Conservation (phyloP, 1,140 invertebrate genomes). For the Camponotus floridanus region DNA sequence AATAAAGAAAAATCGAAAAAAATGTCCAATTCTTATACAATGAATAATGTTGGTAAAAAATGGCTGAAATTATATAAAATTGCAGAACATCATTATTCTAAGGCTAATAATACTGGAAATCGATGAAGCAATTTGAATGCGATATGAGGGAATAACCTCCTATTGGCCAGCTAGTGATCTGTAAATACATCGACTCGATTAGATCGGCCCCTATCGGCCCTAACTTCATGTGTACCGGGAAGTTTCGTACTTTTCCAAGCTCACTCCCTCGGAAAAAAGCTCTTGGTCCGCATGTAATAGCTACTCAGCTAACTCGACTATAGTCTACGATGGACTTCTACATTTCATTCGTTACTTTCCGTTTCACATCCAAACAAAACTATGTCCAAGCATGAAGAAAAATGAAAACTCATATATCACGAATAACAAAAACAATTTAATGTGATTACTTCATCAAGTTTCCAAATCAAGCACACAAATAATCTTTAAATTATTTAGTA, state of each 20-base stretch:
- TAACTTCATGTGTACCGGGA: conserved; percentile 70
- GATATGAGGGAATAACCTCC: conserved; percentile 74
- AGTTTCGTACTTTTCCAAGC: conserved; percentile 75
- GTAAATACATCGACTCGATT: conserved; percentile 79
- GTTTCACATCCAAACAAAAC: conserved; percentile 14
- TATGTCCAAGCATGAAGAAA: conserved; percentile 1
- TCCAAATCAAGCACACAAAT: background rate
- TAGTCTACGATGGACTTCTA: conserved; percentile 33
- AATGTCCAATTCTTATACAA: background rate
- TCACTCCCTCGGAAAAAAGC: conserved; percentile 72
- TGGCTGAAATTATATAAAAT: conserved; percentile 25
- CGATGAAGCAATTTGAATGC: conserved; percentile 76
- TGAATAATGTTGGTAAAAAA: conserved; percentile 33
- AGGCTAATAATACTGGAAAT: conserved; percentile 26
- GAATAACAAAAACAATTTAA: conserved; percentile 26
- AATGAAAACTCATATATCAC: conserved; percentile 7
- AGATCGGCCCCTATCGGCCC: conserved; percentile 75
- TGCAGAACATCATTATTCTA: conserved; percentile 19
- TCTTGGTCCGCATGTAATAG: conserved; percentile 63
- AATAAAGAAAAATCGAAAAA: background rate
- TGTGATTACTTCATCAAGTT: background rate
- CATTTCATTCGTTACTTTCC: conserved; percentile 29
- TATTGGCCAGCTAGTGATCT: conserved; percentile 74
- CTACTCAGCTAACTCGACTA: conserved; percentile 56
- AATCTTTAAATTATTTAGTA: background rate